Percentiles rank a stretch among this genome's conserved stretches.
These are phyloP conservation scores for Drosophila melanogaster DNA, from an alignment of 1,140 invertebrate genomes.

Conservation along the genomic window DNA sequence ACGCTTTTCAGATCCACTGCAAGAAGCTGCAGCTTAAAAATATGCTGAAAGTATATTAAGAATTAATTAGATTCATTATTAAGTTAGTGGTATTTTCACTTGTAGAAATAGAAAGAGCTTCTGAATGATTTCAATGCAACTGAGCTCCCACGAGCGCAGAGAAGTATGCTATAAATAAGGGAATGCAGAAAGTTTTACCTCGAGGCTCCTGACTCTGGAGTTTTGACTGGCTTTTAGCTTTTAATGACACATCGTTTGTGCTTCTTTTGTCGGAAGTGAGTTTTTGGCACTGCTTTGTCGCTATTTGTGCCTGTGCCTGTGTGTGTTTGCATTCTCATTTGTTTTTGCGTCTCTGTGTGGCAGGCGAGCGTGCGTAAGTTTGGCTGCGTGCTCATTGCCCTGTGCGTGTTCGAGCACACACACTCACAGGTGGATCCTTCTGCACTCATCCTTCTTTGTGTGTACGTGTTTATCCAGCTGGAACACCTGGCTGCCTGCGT, in stretches of 20 bases:
- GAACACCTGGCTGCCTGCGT: conserved; percentile 2
- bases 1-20: too few species aligned
- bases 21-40: too few species aligned
- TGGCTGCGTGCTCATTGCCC: conserved; percentile 60
- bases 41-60: too few species aligned
- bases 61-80: too few species aligned
- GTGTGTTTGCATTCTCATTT: neutral
- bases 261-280: conserved; percentile 45
- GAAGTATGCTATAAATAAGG: neutral
- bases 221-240: conserved; percentile 5
- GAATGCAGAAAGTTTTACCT: conserved; percentile 16
- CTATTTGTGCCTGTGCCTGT: conserved; percentile 15
- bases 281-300: conserved; percentile 17
- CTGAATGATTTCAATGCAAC: neutral
- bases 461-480: conserved; percentile 48
- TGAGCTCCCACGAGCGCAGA: neutral
- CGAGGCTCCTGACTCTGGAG: conserved; percentile 13
- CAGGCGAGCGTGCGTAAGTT: conserved; percentile 60
- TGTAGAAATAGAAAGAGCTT: neutral
- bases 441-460: neutral
- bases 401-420: conserved; percentile 60
- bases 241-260: conserved; percentile 30
- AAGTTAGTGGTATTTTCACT: neutral
- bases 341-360: conserved; percentile 10
- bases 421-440: neutral